Percentiles rank a stretch among this genome's conserved stretches.
Conservation (phyloP, 2,888 invertebrate genomes). For the Drosophila prolongata region DNA sequence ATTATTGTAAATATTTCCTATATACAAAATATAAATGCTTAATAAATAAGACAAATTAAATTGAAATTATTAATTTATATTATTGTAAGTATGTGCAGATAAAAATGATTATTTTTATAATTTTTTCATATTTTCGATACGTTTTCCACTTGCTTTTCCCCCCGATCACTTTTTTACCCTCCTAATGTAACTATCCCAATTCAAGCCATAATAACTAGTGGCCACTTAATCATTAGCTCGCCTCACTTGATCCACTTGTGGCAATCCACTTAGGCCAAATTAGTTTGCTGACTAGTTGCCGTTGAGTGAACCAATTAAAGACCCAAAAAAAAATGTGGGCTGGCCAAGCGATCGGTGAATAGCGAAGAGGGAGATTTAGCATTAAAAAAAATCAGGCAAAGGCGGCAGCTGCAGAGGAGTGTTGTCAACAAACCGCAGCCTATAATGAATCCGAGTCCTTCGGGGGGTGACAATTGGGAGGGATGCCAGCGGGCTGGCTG, state of each 20-base stretch:
- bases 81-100: too few species aligned
- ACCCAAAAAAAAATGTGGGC: conserved; percentile 29
- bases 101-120: too few species aligned
- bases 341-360: conserved; percentile 41
- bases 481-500: conserved; percentile 10
- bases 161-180: background rate
- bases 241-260: conserved; percentile 29
- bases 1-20: too few species aligned
- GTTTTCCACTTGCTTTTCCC: background rate
- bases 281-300: conserved; percentile 23
- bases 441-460: conserved; percentile 60
- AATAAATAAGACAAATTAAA: too few species aligned
- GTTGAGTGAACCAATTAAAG: conserved; percentile 52
- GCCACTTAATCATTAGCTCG: conserved; percentile 12
- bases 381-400: conserved; percentile 34
- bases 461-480: conserved; percentile 9
- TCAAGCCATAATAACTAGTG: background rate
- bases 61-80: too few species aligned
- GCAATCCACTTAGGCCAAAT: conserved; percentile 43
- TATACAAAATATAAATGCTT: too few species aligned
- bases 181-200: background rate
- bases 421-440: conserved; percentile 74
- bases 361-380: conserved; percentile 26
- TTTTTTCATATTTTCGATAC: too few species aligned
- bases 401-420: conserved; percentile 37